These are phyloP conservation scores for Myocastor coypus DNA, from an alignment of 2,113 vertebrate genomes.

Conservation along the genomic window DNA sequence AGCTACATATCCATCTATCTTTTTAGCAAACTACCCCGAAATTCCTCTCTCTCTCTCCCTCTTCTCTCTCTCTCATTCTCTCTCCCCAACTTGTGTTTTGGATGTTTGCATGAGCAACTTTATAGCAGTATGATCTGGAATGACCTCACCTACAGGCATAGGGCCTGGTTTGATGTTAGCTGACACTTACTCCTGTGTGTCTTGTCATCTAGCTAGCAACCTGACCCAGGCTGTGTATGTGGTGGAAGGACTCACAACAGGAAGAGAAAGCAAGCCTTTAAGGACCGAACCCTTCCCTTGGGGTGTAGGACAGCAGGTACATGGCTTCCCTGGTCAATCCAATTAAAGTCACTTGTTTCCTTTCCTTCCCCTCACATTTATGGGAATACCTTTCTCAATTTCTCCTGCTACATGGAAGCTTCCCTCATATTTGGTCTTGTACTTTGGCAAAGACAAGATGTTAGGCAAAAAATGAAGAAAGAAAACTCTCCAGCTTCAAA, in stretches of 20 bases:
- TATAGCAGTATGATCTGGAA: not conserved
- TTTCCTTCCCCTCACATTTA: not conserved
- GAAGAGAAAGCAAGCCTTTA: not conserved
- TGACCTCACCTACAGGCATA: not conserved
- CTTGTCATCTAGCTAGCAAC: not conserved
- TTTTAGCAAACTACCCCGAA: not conserved
- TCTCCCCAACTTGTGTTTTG: no score
- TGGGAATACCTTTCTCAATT: not conserved
- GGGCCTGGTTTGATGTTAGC: not conserved
- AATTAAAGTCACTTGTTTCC: not conserved
- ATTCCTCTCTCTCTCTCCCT: not conserved
- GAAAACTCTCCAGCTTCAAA: not conserved
- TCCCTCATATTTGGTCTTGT: not conserved
- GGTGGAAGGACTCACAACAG: not conserved
- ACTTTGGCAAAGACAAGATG: not conserved
- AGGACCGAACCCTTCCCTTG: not conserved
- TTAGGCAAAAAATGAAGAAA: slow-evolving; percentile 5
- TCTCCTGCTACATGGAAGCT: not conserved
- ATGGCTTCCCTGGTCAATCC: not conserved
- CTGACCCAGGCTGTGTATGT: not conserved
- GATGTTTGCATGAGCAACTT: not conserved
- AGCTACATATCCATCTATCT: not conserved
- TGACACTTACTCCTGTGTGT: not conserved
- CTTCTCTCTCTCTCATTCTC: no score
- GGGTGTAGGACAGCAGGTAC: not conserved